A percentile compares a stretch with the other conserved stretches of the same genome.
phyloP scores from a whole-genome alignment of 2,113 vertebrate genomes.

The Illadopsis cleaveri region DNA sequence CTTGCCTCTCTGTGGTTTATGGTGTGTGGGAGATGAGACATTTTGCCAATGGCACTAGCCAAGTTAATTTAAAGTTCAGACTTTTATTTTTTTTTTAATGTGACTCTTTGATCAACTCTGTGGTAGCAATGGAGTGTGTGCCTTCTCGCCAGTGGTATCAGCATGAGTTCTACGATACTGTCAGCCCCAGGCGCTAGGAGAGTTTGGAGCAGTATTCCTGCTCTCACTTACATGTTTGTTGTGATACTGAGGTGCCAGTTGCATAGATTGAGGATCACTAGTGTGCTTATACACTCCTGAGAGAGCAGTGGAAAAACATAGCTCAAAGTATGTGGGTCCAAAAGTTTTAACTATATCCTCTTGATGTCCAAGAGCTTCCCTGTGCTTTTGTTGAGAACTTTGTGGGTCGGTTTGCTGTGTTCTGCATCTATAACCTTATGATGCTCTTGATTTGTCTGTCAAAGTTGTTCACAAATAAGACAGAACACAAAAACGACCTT shows the following conservation, averaged over 20 bases:
- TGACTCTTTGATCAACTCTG: not conserved
- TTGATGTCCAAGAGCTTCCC: not conserved
- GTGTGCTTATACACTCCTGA: not conserved
- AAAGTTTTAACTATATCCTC: not conserved
- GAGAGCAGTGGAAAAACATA: not conserved
- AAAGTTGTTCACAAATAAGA: not conserved
- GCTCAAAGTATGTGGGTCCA: not conserved
- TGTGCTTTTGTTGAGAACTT: not conserved
- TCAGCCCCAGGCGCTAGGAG: not conserved
- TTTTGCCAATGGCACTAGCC: conserved; percentile 30
- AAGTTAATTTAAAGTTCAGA: conserved; percentile 41
- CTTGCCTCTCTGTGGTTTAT: not conserved
- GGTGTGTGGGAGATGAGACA: not conserved
- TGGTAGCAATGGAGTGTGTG: not conserved
- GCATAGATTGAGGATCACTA: not conserved
- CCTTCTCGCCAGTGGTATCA: not conserved
- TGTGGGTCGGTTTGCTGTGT: not conserved
- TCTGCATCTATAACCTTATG: not conserved
- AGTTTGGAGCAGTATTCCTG: not conserved
- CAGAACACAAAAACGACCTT: not conserved
- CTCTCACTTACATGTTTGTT: not conserved
- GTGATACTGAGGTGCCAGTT: not conserved
- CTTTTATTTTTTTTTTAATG: not conserved
- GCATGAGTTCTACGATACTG: not conserved
- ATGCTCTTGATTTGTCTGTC: not conserved